Evolutionary conservation across 2,797 vertebrate genomes (phyloP), one percentile per base, ranked within the genome.

Genomic region (Chloroceryle inda): DNA sequence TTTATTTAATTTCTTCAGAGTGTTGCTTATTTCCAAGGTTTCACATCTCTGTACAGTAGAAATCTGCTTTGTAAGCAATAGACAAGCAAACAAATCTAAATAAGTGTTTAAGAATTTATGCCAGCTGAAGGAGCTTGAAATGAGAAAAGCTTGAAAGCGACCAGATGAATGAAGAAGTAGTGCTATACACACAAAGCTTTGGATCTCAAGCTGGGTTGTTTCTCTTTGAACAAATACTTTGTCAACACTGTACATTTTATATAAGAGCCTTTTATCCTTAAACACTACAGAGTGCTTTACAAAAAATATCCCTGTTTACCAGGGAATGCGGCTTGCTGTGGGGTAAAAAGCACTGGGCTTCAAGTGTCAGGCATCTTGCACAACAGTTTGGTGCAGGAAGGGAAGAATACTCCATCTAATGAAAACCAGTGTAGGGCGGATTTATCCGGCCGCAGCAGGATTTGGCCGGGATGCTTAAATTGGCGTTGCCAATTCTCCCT

Each of bases 91-190:
- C 88, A 95, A 95, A 92, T 94, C 35, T 75, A 80, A 89, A 23
- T 76, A 77, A 87, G 59, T 85, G 79, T 85, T 95, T 77, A 82
- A 88, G 71, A 94, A 89, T 89, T 76, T 93, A 71, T 96, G 89
- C 73, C 87, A 92, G 55, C 77, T 94, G 71, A 91, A 64, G 50
- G 85, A 94, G 33, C 91, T 94, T 59, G 86, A 94, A 94, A 79
- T 92, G 66, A 95, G 92, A 88, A 84, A 95, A 84, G 87, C 35
- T 61, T 96, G 85, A 97, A 96, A 94, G 85, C 84, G 94, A 75
- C 49, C 52, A 92, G 74, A 87, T 91, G 69, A 93, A 77, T 93
- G 85, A 72, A 89, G 87, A 62, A 96, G 84, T 76, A 49, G 78
- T 81, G 50, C 82, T 75, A 81, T 93, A 75, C 85, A 78, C 79